These are phyloP conservation scores for Aptenodytes patagonicus DNA, from an alignment of 2,113 vertebrate species.

Conservation along the genomic window DNA sequence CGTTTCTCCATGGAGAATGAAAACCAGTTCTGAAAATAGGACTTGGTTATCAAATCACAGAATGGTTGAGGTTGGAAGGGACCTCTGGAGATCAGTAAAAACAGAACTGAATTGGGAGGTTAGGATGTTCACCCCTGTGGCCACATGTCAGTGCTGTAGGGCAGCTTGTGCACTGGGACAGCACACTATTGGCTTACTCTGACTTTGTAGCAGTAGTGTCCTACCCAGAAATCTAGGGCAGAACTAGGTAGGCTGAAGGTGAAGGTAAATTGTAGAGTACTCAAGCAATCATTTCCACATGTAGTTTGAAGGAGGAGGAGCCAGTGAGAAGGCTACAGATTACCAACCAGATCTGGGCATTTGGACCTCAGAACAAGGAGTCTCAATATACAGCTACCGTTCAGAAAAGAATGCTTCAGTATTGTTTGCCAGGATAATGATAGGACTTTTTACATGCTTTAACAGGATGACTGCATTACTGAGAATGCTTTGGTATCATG, in stretches of 20 bases:
- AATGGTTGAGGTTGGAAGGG: neutral
- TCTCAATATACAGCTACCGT: neutral
- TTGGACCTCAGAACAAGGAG: neutral
- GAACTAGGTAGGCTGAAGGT: neutral
- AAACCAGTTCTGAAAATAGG: neutral
- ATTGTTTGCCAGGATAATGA: neutral
- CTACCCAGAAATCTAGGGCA: neutral
- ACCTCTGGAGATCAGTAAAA: neutral
- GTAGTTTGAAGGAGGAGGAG: neutral
- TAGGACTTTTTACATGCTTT: neutral
- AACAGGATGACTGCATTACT: neutral
- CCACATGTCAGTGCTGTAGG: neutral
- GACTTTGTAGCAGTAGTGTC: neutral
- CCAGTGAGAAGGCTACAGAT: neutral
- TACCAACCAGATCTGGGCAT: neutral
- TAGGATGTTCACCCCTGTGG: neutral
- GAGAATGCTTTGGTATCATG: neutral
- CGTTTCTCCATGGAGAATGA: neutral
- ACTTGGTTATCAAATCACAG: neutral
- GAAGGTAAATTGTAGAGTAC: neutral
- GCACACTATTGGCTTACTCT: neutral
- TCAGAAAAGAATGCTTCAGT: neutral
- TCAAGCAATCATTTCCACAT: neutral
- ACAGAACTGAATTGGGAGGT: neutral
- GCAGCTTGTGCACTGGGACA: neutral